These are phyloP conservation scores for Rhyacophila brunnea DNA, from an alignment of 1,140 invertebrate species.

Conservation along the genomic window DNA sequence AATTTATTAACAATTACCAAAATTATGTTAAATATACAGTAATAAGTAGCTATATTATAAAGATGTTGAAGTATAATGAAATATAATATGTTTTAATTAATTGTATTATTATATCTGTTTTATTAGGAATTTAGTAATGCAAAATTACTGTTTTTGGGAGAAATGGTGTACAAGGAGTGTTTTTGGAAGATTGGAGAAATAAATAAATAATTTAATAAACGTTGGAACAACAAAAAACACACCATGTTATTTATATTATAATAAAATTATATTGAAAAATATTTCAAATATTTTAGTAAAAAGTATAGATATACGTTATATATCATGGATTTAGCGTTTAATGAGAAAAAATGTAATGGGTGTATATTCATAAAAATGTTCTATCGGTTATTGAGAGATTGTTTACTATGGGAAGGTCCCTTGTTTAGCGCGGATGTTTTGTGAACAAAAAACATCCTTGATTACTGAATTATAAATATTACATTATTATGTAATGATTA, in stretches of 20 bases:
- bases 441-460: no score
- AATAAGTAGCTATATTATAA: no score
- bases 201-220: neutral
- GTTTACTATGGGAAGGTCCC: neutral
- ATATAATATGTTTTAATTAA: no score
- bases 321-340: constrained; percentile 2
- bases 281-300: neutral
- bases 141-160: no score
- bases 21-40: no score
- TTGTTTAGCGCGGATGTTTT: neutral
- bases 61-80: no score
- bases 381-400: neutral
- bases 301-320: constrained; percentile 3
- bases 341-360: neutral
- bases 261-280: neutral
- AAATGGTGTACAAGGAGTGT: no score
- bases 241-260: constrained; percentile 4
- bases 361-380: no score
- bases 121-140: no score
- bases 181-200: neutral
- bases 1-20: no score
- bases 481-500: neutral
- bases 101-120: no score
- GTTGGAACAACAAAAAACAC: neutral
- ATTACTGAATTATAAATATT: neutral